Evolutionary conservation across 2,113 vertebrate species (phyloP), one percentile per base, ranked within the genome.

Genomic region (Pterophyllum scalare): DNA sequence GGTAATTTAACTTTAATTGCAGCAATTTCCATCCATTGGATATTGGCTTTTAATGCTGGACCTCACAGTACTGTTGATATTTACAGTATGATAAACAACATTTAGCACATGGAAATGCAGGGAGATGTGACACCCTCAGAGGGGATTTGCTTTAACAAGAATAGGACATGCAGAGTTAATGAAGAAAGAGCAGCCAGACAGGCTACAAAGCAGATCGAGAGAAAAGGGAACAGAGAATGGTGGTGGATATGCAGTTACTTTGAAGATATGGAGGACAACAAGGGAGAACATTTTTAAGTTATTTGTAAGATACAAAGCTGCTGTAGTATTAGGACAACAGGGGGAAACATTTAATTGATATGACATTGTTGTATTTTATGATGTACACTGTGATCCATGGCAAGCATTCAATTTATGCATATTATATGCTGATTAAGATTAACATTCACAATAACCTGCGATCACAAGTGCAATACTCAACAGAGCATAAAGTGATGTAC

Each of bases 51-150:
- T 49, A 70, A 49, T 0, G 15, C 40, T 70, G 40, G 43, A 70
- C 64, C 40, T 0, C 64, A 70, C 64, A 15, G 46, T 49, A 70
- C 24, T 70, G 24, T 49, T 70, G 64, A 15, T 49, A 28, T 70
- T 70, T 70, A 70, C 40, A 49, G 38, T 70, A 70, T 70, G 64
- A 67, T 28, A 67, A 67, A 70, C 64, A 49, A 12, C 24, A 70
- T 49, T 70, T 70, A 49, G 64, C 22, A 49, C 9, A 49, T 28
- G 64, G 40, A 19, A 49, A 46, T 70, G 46, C 15, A 49, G 8
- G 64, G 38, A 38, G 38, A 11, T 38, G 38, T 38, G 64, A 70
- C 19, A 70, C 40, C 26, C 26, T 28, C 64, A 67, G 8, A 11
- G 38, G 64, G 64, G 38, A 67, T 67, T 67, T 46, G 64, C 22